Percentiles rank a stretch among this genome's conserved stretches.
These are phyloP conservation scores for Noctua janthina DNA, from an alignment of 2,888 invertebrate genomes.

Conservation along the genomic window DNA sequence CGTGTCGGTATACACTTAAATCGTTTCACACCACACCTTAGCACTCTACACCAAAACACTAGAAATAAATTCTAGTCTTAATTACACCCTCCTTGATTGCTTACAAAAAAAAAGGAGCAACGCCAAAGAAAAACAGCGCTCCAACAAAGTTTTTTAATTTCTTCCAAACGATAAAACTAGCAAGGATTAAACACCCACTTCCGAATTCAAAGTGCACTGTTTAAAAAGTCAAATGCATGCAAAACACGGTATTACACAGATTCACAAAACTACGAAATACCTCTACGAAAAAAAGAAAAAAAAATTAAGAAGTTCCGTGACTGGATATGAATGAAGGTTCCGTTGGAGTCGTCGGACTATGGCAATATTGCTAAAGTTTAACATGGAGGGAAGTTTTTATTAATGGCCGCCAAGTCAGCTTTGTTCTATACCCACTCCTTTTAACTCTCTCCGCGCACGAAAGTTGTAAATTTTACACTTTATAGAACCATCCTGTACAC, in stretches of 20 bases:
- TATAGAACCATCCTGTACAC: slow-evolving; percentile 65
- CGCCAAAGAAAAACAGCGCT: slow-evolving; percentile 22
- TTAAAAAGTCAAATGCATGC: slow-evolving; percentile 66
- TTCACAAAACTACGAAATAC: slow-evolving; percentile 46
- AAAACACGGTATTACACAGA: slow-evolving; percentile 63
- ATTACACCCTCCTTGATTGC: slow-evolving; percentile 43
- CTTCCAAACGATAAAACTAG: slow-evolving; percentile 52
- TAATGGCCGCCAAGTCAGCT: slow-evolving; percentile 76
- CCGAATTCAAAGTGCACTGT: slow-evolving; percentile 59
- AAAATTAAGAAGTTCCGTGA: slow-evolving; percentile 70
- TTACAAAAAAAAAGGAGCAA: slow-evolving; percentile 33
- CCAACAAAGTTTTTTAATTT: slow-evolving; percentile 46
- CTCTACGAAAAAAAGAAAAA: slow-evolving; percentile 57
- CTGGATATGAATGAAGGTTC: slow-evolving; percentile 76
- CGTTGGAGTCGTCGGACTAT: slow-evolving; percentile 76
- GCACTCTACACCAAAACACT: neutral
- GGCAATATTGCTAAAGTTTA: slow-evolving; percentile 87
- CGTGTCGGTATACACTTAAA: slow-evolving; percentile 2
- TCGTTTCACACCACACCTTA: neutral
- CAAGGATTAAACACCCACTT: slow-evolving; percentile 59
- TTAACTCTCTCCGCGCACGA: slow-evolving; percentile 74
- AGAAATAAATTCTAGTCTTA: slow-evolving; percentile 53
- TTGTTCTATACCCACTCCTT: slow-evolving; percentile 77
- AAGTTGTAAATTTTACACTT: slow-evolving; percentile 78
- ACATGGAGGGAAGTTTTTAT: slow-evolving; percentile 81